Evolutionary conservation across 2,113 vertebrate species (phyloP), one percentile per base, ranked within the genome.

Genomic region (Synchiropus splendidus): DNA sequence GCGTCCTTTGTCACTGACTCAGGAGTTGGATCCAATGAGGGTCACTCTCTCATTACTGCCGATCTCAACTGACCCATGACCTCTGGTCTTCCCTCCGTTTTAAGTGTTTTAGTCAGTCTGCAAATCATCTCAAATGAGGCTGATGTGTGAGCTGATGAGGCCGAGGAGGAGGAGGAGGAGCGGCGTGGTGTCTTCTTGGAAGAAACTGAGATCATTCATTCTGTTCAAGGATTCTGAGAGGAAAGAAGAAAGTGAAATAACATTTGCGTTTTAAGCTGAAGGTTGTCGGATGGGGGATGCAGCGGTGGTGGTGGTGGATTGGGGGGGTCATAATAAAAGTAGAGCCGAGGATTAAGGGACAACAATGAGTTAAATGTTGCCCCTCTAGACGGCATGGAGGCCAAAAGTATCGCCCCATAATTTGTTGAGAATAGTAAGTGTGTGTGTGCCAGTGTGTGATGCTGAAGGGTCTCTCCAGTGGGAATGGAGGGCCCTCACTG

Each of bases 401-500:
- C 51, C 42, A 27, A 41, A 76, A 74, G 58, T 74, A 72, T 67
- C 72, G 70, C 62, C 68, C 73, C 67, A 61, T 54, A 77, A 80
- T 83, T 83, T 83, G 78, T 79, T 72, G 78, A 61, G 55, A 80
- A 73, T 81, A 80, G 77, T 74, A 27, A 27, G 21, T 72, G 51
- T 33, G 31, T 15, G 51, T 53, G 46, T 45, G 39, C 42, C 31
- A 61, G 35, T 55, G 45, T 61, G 54, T 53, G 43, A n/a, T n/a
- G 75, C 66, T 79, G 74, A 83, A 84, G 69, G 76, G 72, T 68
- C 77, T 75, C 83, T 84, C 62, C 65, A 82, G 51, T 64, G 61
- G 49, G 44, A 69, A 62, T 83, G 75, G 77, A 84, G 80, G 73
- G 76, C 77, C 79, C 84, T 86, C 67, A 69, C 83, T 83, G 84